A percentile compares a stretch with the other conserved stretches of the same genome.
Conservation (phyloP, 2,888 invertebrate species). For the Lamellibrachia columna region DNA sequence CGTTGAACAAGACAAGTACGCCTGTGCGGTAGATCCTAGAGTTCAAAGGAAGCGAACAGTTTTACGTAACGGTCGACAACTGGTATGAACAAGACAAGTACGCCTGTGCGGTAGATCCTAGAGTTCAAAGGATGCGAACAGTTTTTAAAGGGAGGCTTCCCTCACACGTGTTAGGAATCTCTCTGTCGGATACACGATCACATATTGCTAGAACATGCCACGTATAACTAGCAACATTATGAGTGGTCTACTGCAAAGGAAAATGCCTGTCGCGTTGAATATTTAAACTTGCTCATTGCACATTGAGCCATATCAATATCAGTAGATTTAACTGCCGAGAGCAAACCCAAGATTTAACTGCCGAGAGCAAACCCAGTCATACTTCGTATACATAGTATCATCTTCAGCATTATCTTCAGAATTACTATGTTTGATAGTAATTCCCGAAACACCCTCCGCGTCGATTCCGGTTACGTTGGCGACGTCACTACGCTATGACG, state of each 20-base stretch:
- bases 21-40: too few relatives aligned
- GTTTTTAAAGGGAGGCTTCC: background rate
- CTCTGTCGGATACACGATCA: background rate
- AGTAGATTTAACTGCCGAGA: background rate
- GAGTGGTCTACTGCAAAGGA: background rate
- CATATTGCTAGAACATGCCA: background rate
- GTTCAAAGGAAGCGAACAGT: too few relatives aligned
- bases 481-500: background rate
- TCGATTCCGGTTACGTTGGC: background rate
- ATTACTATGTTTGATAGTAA: background rate
- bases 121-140: too few relatives aligned
- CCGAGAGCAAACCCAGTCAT: background rate
- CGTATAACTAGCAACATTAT: background rate
- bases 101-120: too few relatives aligned
- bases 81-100: too few relatives aligned
- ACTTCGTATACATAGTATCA: background rate
- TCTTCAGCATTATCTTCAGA: background rate
- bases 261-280: background rate
- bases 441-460: background rate
- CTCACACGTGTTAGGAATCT: background rate
- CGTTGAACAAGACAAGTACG: too few relatives aligned
- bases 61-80: too few relatives aligned
- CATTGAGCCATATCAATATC: background rate
- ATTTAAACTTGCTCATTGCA: background rate
- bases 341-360: background rate